phyloP scores from a whole-genome alignment of 2,797 vertebrate genomes.

The Diplodus puntazzo region DNA sequence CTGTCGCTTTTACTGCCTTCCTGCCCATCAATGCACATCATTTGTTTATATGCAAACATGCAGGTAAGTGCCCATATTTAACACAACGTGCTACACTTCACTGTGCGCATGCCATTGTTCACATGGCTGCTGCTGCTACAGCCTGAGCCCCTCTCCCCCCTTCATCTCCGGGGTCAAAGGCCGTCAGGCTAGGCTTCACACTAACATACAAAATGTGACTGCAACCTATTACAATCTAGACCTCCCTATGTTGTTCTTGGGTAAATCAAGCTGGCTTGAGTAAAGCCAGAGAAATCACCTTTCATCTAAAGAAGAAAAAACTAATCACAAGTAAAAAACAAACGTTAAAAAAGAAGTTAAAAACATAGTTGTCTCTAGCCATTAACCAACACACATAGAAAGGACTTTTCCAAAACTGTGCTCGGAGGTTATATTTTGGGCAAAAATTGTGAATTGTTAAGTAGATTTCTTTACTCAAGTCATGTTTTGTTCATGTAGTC shows the following conservation, averaged over 20 bases:
- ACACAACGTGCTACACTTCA: slow-evolving; percentile 36
- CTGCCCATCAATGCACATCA: slow-evolving; percentile 28
- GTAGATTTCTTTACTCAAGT: too few species aligned
- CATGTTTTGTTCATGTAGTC: too few species aligned
- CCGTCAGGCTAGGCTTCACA: slow-evolving; percentile 20
- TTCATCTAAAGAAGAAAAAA: neutral
- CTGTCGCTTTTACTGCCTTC: slow-evolving; percentile 47
- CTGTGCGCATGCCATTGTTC: slow-evolving; percentile 37
- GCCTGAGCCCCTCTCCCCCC: neutral
- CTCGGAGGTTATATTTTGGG: neutral
- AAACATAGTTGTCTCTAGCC: too few species aligned
- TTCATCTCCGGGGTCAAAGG: slow-evolving; percentile 26
- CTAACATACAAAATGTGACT: slow-evolving; percentile 12
- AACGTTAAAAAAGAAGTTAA: too few species aligned
- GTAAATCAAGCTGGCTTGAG: neutral
- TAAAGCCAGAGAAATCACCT: slow-evolving; percentile 10
- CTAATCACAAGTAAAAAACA: too few species aligned
- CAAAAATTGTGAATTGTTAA: neutral
- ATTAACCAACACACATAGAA: too few species aligned
- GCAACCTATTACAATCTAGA: neutral
- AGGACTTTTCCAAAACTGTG: too few species aligned
- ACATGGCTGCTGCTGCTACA: slow-evolving; percentile 27
- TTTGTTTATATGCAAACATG: slow-evolving; percentile 40
- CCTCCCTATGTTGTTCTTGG: neutral
- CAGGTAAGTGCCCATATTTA: slow-evolving; percentile 18